These are phyloP conservation scores for Sinonovacula constricta DNA, from an alignment of 1,140 invertebrate genomes.

Conservation along the genomic window DNA sequence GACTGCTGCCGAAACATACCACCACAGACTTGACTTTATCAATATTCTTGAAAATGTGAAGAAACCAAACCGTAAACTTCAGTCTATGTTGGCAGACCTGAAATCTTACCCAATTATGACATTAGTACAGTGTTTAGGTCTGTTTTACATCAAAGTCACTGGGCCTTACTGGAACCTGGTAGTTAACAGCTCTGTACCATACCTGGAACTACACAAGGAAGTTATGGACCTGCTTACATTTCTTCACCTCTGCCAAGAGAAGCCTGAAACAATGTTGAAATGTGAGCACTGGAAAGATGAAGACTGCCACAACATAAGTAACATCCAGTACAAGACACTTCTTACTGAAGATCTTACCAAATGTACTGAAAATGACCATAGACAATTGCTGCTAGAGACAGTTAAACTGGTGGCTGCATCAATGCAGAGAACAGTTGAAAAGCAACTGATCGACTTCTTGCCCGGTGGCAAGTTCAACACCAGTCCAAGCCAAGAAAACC, in stretches of 20 bases:
- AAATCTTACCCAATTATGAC: background rate
- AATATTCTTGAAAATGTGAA: constrained; percentile 8
- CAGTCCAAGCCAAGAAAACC: background rate
- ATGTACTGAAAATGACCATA: too few species aligned
- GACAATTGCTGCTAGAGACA: too few species aligned
- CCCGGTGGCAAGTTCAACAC: background rate
- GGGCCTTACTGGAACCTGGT: constrained; percentile 37
- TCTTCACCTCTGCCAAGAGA: too few species aligned
- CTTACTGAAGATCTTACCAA: background rate
- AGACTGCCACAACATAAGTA: background rate
- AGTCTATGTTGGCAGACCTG: constrained; percentile 34
- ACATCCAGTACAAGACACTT: background rate
- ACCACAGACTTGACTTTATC: constrained; percentile 10
- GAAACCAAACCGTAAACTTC: constrained; percentile 11
- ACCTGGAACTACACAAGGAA: constrained; percentile 11
- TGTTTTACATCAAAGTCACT: constrained; percentile 26
- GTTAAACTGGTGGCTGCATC: background rate
- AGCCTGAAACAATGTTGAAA: background rate
- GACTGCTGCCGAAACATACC: constrained; percentile 13
- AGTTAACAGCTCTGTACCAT: background rate
- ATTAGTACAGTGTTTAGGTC: constrained; percentile 1
- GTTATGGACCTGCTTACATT: background rate
- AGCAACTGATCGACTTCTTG: constrained; percentile 9
- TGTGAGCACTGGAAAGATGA: background rate
- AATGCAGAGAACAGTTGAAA: background rate